These are phyloP conservation scores for Harpalus rubripes DNA, from an alignment of 2,888 invertebrate genomes.

Conservation along the genomic window DNA sequence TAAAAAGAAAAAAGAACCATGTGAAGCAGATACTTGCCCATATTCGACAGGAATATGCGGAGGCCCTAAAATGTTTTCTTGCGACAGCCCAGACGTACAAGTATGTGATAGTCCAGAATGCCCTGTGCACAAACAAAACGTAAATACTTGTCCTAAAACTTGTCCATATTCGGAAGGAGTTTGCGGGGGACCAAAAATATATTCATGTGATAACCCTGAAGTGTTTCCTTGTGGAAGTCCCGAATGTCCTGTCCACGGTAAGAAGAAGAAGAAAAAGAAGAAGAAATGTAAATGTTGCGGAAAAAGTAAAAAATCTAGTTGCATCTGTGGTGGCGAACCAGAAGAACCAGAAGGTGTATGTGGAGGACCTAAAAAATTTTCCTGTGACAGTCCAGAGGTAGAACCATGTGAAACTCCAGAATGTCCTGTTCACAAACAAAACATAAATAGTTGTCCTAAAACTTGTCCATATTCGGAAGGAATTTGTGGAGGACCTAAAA, in stretches of 20 bases:
- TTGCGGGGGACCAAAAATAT: slow-evolving; percentile 1
- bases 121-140: not conserved
- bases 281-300: not conserved
- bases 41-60: not conserved
- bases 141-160: slow-evolving; percentile 9
- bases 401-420: not conserved
- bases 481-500: not conserved
- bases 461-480: not conserved
- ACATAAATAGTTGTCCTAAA: not conserved
- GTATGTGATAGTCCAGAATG: not conserved
- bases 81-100: not conserved
- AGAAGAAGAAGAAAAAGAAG: slow-evolving; percentile 25
- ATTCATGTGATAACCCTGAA: not conserved
- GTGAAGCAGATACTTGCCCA: not conserved
- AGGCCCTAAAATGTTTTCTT: slow-evolving; percentile 1
- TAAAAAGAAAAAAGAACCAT: not conserved
- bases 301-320: not conserved
- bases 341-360: not conserved
- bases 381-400: not conserved
- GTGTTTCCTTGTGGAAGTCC: slow-evolving; percentile 29
- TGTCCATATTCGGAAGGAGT: not conserved
- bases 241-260: slow-evolving; percentile 5
- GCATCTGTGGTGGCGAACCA: no score
- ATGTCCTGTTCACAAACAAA: not conserved
- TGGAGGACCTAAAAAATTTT: not conserved